phyloP scores from a whole-genome alignment of 2,888 invertebrate genomes.

The Gastrophysa polygoni region DNA sequence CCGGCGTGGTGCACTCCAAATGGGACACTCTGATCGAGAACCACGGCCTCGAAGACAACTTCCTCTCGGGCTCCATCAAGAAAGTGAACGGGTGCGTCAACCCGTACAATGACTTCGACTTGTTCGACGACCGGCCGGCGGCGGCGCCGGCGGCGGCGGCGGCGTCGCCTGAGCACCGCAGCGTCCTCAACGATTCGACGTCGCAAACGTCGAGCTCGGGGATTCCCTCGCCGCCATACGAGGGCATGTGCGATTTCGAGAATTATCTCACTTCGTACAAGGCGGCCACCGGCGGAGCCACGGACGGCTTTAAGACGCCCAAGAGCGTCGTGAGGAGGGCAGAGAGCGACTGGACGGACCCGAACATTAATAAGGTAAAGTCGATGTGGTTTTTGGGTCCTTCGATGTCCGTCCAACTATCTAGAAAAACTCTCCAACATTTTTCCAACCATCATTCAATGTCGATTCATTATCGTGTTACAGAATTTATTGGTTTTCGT shows the following conservation, averaged over 20 bases:
- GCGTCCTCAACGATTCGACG: too few relatives aligned
- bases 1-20: not conserved
- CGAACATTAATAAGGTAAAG: too few relatives aligned
- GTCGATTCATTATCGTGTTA: too few relatives aligned
- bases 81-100: conserved; percentile 25
- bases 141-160: not conserved
- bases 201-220: conserved; percentile 11
- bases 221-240: conserved; percentile 34
- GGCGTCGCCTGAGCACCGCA: not conserved
- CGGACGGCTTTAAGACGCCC: not conserved
- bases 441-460: too few relatives aligned
- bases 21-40: conserved; percentile 15
- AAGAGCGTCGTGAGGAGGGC: not conserved
- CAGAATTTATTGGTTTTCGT: too few relatives aligned
- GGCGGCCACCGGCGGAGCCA: conserved; percentile 7
- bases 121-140: conserved; percentile 29
- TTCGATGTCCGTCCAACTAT: too few relatives aligned
- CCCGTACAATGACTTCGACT: conserved; percentile 32
- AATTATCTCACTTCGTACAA: conserved; percentile 20
- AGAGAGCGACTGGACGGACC: too few relatives aligned
- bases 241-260: conserved; percentile 34
- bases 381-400: too few relatives aligned
- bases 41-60: conserved; percentile 32
- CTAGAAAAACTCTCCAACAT: too few relatives aligned
- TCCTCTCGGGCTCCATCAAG: conserved; percentile 31